Base-by-base conservation (phyloP, 2,888 invertebrate genomes). In the Alsophila aescularia region DNA sequence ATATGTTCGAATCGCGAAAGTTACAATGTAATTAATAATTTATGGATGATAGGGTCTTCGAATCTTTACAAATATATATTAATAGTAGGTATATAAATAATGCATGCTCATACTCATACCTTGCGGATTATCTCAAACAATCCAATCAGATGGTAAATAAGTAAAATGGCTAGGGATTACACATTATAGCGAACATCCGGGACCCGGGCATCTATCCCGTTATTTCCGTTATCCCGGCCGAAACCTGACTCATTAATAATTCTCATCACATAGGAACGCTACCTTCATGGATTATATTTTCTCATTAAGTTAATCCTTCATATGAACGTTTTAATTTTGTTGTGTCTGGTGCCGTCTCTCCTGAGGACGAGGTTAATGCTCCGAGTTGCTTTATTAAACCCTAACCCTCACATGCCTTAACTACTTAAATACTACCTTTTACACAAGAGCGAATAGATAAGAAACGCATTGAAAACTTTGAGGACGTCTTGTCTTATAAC, bases 261-360 rank as follows among this genome's bases (percentile, higher is more conserved):
- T 72, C 75, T 61, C 64, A 59, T 68, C 75, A 73, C 72, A 71
- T 64, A 56, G 55, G 43, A 37, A 45, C 61, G 51, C 55, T 61
- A 58, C 52, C 49, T 61, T 54, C 56, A 42, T 48, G 68, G 73
- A 69, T 73, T 71, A 73, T 72, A 71, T 72, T 74, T 69, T 70
- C 73, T 75, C 73, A 77, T 77, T 73, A 75, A 69, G 62, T 69
- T 71, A 75, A 75, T 72, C 71, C 71, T 67, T 62, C 64, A 51
- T 58, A 70, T 73, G 70, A 77, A 70, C 72, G 73, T 66, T 74
- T 78, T 74, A 77, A 77, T 77, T 78, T 77, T 66, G 71, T 70
- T 70, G 60, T 65, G 63, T 67, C 69, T 72, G 48, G 55, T 57
- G 61, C 68, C 13, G 34, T 49, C 34, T 67, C 68, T 63, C 60